Conservation (phyloP, 2,113 vertebrate species). For the Anas platyrhynchos region DNA sequence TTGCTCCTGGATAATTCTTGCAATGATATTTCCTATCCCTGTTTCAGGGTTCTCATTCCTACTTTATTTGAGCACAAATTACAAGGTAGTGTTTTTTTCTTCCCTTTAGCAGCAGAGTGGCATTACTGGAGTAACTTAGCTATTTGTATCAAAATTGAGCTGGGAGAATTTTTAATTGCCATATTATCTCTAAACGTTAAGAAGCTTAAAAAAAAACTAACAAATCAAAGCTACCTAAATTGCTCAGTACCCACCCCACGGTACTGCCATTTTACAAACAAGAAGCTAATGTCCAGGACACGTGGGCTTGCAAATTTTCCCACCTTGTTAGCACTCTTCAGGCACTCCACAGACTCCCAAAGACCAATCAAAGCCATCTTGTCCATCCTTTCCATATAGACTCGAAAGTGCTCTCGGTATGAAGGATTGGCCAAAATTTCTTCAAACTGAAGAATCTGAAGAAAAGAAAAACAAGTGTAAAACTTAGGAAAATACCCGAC, state of each 20-base stretch:
- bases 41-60: not conserved
- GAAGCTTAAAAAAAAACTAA: not conserved
- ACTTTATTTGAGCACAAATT: not conserved
- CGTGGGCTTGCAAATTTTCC: not conserved
- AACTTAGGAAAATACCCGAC: not conserved
- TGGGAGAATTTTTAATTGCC: not conserved
- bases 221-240: not conserved
- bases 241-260: not conserved
- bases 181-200: not conserved
- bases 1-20: not conserved
- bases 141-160: not conserved
- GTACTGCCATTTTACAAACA: not conserved
- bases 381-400: conserved; percentile 95
- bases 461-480: not conserved
- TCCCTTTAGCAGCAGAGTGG: not conserved
- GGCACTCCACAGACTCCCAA: conserved; percentile 94
- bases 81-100: not conserved
- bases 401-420: conserved; percentile 89
- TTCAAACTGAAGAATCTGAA: conserved; percentile 95
- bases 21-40: not conserved
- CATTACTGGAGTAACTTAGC: not conserved
- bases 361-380: conserved; percentile 89
- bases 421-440: conserved; percentile 89
- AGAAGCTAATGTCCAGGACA: not conserved
- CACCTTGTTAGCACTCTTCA: conserved; percentile 96